Base-by-base conservation (phyloP, 2,888 invertebrate species). In the Cryptocheilus praepositus region DNA sequence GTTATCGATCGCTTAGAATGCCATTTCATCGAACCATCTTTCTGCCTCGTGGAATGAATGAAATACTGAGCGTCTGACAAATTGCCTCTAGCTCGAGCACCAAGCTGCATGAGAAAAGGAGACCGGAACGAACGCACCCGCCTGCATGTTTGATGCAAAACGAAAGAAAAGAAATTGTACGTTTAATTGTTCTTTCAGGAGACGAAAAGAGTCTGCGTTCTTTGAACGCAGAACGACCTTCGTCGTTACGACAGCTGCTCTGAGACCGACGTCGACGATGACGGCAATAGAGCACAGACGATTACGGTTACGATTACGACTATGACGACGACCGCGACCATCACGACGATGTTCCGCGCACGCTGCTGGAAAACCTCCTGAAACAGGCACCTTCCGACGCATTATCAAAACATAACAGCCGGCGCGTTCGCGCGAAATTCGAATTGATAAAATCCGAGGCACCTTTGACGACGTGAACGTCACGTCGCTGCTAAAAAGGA, bases 41-140 rank as follows among this genome's bases (percentile, higher is more conserved):
- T 77, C 69, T 76, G 76, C 68, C 77, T 79, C 75, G 76, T 71
- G 77, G 77, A 82, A 81, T 81, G 81, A 77, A 77, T 71, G 79
- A 81, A 49, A 16, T 49, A 49, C 49, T 18, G 71, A 74, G 69
- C 80, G 78, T 80, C 79, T 79, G 73, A 83, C 72, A 43, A 71
- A 73, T 71, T 71, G 77, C 77, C 80, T 76, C 83, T 86, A 86
- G 86, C 79, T 83, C 81, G 81, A 83, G 86, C 86, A 86, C 86
- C 80, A 83, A 80, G 67, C 66, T 78, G 80, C 80, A 80, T 74
- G 75, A 76, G 73, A 69, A 77, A 80, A 77, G 73, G 72, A 76
- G 71, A 80, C 77, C 75, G 80, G 61, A 74, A 74, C 73, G 70
- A 79, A 70, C 68, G 83, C 82, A 83, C 82, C 74, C 80, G 84